Evolutionary conservation across 2,797 vertebrate species (phyloP).

Genomic region (Sebastolobus alascanus): DNA sequence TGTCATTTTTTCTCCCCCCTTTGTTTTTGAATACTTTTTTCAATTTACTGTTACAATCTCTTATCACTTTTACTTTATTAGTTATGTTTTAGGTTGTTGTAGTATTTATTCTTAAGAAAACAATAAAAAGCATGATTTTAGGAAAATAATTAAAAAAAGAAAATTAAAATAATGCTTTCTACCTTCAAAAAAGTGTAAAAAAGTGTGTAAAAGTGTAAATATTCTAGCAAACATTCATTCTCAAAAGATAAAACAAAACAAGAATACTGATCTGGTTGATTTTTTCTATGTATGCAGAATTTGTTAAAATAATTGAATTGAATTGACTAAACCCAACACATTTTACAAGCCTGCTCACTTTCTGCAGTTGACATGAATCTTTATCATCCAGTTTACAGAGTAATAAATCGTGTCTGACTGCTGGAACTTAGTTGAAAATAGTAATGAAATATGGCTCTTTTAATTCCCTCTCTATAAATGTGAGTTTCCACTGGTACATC

Average conservation of each 20-base stretch:
- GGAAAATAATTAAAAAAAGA: no score
- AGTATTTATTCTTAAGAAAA: no score
- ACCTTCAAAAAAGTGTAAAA: no score
- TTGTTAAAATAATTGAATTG: not conserved
- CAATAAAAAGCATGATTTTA: no score
- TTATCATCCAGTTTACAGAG: not conserved
- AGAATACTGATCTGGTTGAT: not conserved
- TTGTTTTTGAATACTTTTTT: no score
- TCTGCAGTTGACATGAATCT: not conserved
- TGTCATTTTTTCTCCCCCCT: no score
- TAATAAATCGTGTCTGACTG: not conserved
- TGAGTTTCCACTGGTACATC: conserved; percentile 15
- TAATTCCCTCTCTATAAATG: conserved; percentile 2
- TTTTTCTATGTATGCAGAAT: not conserved
- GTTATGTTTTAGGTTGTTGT: no score
- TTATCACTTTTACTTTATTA: no score
- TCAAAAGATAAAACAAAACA: not conserved
- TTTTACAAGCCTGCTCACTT: not conserved
- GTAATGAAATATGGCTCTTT: conserved; percentile 4
- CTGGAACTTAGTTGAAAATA: conserved; percentile 6
- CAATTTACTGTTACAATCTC: no score
- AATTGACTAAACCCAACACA: not conserved
- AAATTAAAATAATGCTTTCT: no score
- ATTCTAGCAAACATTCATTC: not conserved
- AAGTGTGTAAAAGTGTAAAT: no score